Conservation (phyloP, 1,140 invertebrate species). For the Wasmannia auropunctata region DNA sequence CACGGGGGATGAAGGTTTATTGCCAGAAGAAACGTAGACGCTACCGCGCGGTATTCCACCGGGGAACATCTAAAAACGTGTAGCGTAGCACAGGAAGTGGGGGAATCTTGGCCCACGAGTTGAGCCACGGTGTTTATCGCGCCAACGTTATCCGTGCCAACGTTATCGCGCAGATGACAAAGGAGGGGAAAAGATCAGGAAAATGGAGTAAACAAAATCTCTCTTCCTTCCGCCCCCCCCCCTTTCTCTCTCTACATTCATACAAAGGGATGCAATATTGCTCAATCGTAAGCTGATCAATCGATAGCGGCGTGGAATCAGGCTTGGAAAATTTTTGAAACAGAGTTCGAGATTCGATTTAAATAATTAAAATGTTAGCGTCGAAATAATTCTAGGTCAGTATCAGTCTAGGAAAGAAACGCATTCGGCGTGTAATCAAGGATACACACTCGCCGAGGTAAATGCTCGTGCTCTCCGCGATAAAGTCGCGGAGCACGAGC, state of each 20-base stretch:
- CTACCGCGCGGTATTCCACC: slow-evolving; percentile 9
- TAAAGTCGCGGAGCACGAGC: slow-evolving; percentile 3
- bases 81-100: slow-evolving; percentile 58
- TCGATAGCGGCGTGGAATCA: neutral
- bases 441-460: slow-evolving; percentile 1
- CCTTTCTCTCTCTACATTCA: neutral
- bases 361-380: slow-evolving; percentile 22
- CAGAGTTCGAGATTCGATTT: neutral
- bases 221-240: neutral
- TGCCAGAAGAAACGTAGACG: slow-evolving; percentile 38
- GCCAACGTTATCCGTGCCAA: neutral
- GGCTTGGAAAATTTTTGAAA: neutral
- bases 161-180: neutral
- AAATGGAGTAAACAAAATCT: slow-evolving; percentile 25
- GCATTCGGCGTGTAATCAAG: slow-evolving; percentile 21
- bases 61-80: slow-evolving; percentile 58
- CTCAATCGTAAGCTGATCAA: neutral
- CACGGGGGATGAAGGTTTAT: slow-evolving; percentile 41
- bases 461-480: slow-evolving; percentile 8
- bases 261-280: neutral
- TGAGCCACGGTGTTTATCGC: slow-evolving; percentile 58
- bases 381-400: neutral
- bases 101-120: slow-evolving; percentile 41
- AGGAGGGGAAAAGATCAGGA: neutral
- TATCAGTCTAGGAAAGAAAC: neutral